Evolutionary conservation across 2,113 vertebrate genomes (phyloP), one percentile per base, ranked within the genome.

Genomic region (Mionectes macconnelli): DNA sequence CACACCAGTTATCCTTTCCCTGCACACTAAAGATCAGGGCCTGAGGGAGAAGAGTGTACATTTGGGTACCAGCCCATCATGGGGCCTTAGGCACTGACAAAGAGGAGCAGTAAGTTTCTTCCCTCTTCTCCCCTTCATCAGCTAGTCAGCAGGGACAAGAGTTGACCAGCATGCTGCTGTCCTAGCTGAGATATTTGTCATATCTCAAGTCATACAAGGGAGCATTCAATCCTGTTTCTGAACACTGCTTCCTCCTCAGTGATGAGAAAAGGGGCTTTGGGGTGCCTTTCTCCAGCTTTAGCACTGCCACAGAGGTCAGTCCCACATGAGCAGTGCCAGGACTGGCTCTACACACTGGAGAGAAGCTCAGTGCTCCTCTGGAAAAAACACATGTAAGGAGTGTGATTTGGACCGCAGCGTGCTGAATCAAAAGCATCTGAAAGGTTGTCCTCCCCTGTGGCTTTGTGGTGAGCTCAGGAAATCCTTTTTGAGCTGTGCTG

Each of bases 371-470:
- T 7, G 19, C 28, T 85, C 37, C 35, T 39, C 40, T 83, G 45
- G 53, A 80, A 79, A 66, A 85, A 44, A n/a, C 53, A 56, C 20
- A 60, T 7, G 45, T 39, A 83, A 53, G 53, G 40, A 40, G 27
- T 4, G 3, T 42, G 88, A 55, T 83, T 76, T 85, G 67, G 63
- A 49, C n/a, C 60, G 68, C 28, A 85, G 49, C 0, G 0, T 27
- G 28, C 55, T 77, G 67, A 92, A 93, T 92, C 63, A 73, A 94
- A 93, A 86, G 88, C 92, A 79, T 94, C 88, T 90, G 92, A 94
- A 47, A 17, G 10, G 67, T 57, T 94, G 85, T 87, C 79, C 79
- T 94, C 40, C 50, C 75, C 82, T 22, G 75, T 66, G 90, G 92
- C 78, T 96, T 90, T 91, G 87, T 5, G 4, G 66, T 7, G 3